phyloP scores from a whole-genome alignment of 2,797 vertebrate species.

The Cetoscarus ocellatus region DNA sequence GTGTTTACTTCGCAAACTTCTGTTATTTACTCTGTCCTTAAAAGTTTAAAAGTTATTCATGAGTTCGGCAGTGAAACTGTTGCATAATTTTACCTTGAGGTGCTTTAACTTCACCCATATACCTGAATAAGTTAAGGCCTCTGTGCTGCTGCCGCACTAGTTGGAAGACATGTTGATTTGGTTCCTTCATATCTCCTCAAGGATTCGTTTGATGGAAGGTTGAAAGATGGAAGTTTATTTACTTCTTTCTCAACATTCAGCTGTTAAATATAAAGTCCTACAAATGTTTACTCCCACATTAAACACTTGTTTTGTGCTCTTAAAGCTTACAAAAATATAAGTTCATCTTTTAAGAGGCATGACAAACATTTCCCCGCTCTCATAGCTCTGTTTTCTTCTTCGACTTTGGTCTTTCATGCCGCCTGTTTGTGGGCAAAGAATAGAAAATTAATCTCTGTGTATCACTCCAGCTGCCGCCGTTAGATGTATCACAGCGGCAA shows the following conservation, averaged over 20 bases:
- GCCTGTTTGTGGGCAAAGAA: slow-evolving; percentile 26
- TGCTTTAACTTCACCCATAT: neutral
- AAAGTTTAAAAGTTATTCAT: neutral
- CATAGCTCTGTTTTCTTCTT: neutral
- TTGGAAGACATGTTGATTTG: slow-evolving; percentile 21
- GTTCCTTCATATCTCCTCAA: neutral
- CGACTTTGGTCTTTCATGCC: slow-evolving; percentile 16
- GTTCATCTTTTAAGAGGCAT: neutral
- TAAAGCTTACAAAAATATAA: neutral
- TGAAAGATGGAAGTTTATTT: no score
- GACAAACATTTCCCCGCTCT: slow-evolving; percentile 8
- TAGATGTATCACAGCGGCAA: slow-evolving; percentile 58
- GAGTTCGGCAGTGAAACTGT: neutral
- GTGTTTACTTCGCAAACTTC: neutral
- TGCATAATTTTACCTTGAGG: neutral
- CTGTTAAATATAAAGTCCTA: slow-evolving; percentile 6
- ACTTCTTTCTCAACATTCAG: neutral
- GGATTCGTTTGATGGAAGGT: slow-evolving; percentile 16
- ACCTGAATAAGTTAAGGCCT: neutral
- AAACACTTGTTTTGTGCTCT: no score
- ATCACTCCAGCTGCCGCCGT: slow-evolving; percentile 43
- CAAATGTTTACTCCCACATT: neutral
- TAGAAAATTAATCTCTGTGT: slow-evolving; percentile 44
- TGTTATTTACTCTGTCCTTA: neutral
- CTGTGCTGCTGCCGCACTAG: slow-evolving; percentile 7